Conservation (phyloP, 2,888 invertebrate genomes). For the Sacculina carcini region DNA sequence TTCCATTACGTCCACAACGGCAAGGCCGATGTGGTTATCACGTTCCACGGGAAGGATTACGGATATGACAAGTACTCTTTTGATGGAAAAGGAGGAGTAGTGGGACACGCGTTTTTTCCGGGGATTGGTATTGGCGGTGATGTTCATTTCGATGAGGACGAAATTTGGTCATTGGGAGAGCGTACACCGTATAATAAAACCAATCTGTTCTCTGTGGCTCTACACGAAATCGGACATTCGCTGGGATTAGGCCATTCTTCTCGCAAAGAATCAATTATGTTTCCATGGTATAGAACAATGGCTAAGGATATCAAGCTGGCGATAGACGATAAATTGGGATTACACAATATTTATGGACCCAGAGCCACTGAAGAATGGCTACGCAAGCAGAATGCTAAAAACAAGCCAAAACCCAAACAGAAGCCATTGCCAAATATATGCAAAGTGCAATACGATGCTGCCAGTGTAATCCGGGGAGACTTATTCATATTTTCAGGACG, state of each 20-base stretch:
- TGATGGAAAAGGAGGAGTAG: slow-evolving; percentile 62
- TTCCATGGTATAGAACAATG: slow-evolving; percentile 61
- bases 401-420: too few relatives aligned
- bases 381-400: too few relatives aligned
- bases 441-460: slow-evolving; percentile 65
- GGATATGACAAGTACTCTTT: slow-evolving; percentile 84
- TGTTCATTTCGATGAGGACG: slow-evolving; percentile 77
- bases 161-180: slow-evolving; percentile 43
- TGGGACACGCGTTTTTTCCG: slow-evolving; percentile 83
- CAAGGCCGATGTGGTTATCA: slow-evolving; percentile 12
- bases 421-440: slow-evolving; percentile 45
- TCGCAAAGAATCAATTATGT: slow-evolving; percentile 63
- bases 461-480: slow-evolving; percentile 62
- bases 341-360: slow-evolving; percentile 72
- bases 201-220: slow-evolving; percentile 68
- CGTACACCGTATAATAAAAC: slow-evolving; percentile 27
- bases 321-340: slow-evolving; percentile 54
- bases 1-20: slow-evolving; percentile 31
- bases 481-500: slow-evolving; percentile 32
- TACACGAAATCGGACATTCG: slow-evolving; percentile 80
- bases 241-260: slow-evolving; percentile 67
- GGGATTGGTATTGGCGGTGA: slow-evolving; percentile 61
- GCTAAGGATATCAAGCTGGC: slow-evolving; percentile 38
- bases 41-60: slow-evolving; percentile 34
- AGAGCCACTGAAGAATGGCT: too few relatives aligned